These are phyloP conservation scores for Drepana arcuata DNA, from an alignment of 1,140 invertebrate genomes.

Conservation along the genomic window DNA sequence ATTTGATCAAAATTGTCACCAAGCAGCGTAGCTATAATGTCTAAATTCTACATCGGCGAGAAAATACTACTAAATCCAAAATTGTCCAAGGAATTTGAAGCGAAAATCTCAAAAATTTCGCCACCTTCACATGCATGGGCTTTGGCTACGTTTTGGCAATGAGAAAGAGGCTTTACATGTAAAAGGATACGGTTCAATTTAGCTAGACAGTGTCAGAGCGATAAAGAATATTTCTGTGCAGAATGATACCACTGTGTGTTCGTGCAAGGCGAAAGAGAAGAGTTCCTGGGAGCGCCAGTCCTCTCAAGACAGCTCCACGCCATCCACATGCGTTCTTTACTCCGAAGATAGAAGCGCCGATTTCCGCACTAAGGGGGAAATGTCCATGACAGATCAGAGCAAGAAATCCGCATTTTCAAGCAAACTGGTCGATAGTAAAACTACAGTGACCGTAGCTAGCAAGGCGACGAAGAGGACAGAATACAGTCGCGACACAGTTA, in stretches of 20 bases:
- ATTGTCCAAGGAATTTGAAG: no score
- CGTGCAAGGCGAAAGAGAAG: constrained; percentile 28
- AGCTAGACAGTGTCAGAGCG: no score
- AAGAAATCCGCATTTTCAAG: no score
- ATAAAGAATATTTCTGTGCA: constrained; percentile 33
- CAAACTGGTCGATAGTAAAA: constrained; percentile 20
- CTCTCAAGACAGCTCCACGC: constrained; percentile 34
- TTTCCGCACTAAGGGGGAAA: background rate
- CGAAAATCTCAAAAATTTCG: no score
- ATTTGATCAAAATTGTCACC: no score
- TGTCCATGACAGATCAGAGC: no score
- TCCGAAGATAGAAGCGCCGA: constrained; percentile 24
- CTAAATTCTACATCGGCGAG: no score
- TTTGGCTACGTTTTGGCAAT: constrained; percentile 6
- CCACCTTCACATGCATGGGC: constrained; percentile 3
- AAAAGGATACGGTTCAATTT: no score
- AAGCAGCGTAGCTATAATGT: no score
- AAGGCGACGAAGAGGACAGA: constrained; percentile 26
- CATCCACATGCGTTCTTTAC: constrained; percentile 46
- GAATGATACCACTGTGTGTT: constrained; percentile 29
- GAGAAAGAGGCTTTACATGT: no score
- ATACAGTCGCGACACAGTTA: constrained; percentile 21
- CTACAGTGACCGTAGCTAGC: constrained; percentile 10
- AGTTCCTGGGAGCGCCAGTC: constrained; percentile 22
- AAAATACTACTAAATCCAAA: no score